Evolutionary conservation across 2,797 vertebrate species (phyloP), one percentile per base, ranked within the genome.

Genomic region (Aldrovandia affinis): DNA sequence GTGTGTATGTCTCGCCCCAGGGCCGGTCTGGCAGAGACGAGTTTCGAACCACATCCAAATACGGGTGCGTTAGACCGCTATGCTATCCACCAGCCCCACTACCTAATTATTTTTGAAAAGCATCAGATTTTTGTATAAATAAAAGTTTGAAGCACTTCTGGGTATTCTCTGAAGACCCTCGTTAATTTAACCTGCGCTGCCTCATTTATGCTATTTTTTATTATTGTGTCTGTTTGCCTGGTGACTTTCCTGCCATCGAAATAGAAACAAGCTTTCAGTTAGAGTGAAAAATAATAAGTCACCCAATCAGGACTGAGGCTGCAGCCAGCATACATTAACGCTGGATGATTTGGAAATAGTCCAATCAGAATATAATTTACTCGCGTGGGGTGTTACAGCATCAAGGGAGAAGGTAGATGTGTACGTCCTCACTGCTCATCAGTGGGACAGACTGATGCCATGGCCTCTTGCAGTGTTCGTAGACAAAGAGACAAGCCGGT

Each of bases 331-430:
- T 63, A 28, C 59, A 20, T 57, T 63, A 28, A 25, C 10, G 14
- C n/a, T 63, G 59, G 59, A 63, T 63, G 59, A 63, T 63, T 63
- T 63, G 59, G 59, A 28, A 63, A 63, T n/a, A 25, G n/a, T 63
- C 59, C 59, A 63, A 63, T 63, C 59, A 63, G 59, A 63, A 63
- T 63, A n/a, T 63, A 63, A 63, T 63, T 63, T 63, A 12, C n/a
- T 5, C 6, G n/a, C 10, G 59, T 63, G 59, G n/a, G 59, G 59
- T n/a, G 59, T 63, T 28, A 28, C 28, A 63, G n/a, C 28, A 63
- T 25, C 59, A 63, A 28, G 59, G n/a, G 59, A 63, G 14, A 12
- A 18, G 55, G 15, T 3, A 57, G 55, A 57, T 57, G 20, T 20
- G 55, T 57, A 57, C 15, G 18, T 18, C 3, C 55, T 3, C 3